Evolutionary conservation across 2,888 invertebrate species (phyloP), one percentile per base, ranked within the genome.

Genomic region (Dromius quadrimaculatus): DNA sequence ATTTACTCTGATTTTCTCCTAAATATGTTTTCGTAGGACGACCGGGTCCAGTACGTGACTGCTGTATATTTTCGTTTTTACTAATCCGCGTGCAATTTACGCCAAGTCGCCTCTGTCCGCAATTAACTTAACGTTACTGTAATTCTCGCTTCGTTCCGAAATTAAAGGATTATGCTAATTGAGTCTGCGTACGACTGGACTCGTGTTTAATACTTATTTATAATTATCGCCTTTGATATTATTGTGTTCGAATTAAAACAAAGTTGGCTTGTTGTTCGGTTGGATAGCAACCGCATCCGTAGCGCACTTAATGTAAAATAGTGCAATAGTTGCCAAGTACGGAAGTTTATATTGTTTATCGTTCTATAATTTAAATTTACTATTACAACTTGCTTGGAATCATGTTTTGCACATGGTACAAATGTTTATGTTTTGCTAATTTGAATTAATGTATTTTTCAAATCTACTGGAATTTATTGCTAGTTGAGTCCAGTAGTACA

Each of bases 101-200:
- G 74, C 73, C 72, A 73, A 71, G 72, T 72, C 66, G 66, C 71
- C 57, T 34, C 47, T 5, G 13, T 38, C 62, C 57, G 74, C 74
- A 75, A 75, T 76, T 75, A 76, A 76, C 72, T 74, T 68, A 71
- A 61, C 72, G 73, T 74, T 75, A 73, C 74, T 75, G 75, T 74
- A 76, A 76, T 76, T 76, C 76, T 75, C 74, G 73, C 75, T 73
- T 75, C 74, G 74, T 76, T 78, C 74, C 72, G 74, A 76, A 75
- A 76, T 76, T 76, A 75, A 70, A 75, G 77, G 78, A 77, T 77
- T 78, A 78, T 77, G 76, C 76, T 77, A 78, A 78, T 78, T 74
- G 76, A 75, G 75, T 74, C 70, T 66, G 66, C 73, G 19, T 36
- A 32, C 50, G 8, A 22, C 11, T 43, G 28, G 8, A 23, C 57